These are phyloP conservation scores for Delia radicum DNA, from an alignment of 1,140 invertebrate genomes.

Conservation along the genomic window DNA sequence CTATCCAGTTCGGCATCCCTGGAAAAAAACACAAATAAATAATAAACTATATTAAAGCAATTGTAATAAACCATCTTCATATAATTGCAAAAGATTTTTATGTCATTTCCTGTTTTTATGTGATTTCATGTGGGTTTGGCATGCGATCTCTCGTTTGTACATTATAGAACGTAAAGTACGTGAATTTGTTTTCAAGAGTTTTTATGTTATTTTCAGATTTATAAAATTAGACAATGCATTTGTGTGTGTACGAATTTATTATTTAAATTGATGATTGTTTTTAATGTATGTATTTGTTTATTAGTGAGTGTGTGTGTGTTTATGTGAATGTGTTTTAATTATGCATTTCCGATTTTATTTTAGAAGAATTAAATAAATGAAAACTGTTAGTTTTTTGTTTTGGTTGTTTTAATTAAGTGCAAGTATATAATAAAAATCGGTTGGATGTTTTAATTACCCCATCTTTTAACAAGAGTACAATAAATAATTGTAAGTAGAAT, in stretches of 20 bases:
- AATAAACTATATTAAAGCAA: neutral
- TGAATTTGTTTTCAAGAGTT: neutral
- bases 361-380: slow-evolving; percentile 3
- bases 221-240: neutral
- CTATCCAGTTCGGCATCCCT: no score
- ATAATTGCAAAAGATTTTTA: slow-evolving; percentile 23
- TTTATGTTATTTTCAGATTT: neutral
- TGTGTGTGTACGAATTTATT: slow-evolving; percentile 1
- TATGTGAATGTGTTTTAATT: slow-evolving; percentile 14
- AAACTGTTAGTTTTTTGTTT: neutral
- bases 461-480: slow-evolving; percentile 6
- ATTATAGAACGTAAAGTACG: neutral
- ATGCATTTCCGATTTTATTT: slow-evolving; percentile 20
- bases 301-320: neutral
- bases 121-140: slow-evolving; percentile 21
- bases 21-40: no score
- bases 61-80: slow-evolving; percentile 20
- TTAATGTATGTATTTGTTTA: neutral
- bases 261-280: neutral
- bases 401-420: slow-evolving; percentile 19
- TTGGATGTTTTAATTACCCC: slow-evolving; percentile 1
- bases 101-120: slow-evolving; percentile 22
- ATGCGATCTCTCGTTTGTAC: neutral
- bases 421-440: slow-evolving; percentile 13
- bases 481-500: neutral